Conservation (phyloP, 2,797 vertebrate genomes). For the Brachyrhaphis roseni region DNA sequence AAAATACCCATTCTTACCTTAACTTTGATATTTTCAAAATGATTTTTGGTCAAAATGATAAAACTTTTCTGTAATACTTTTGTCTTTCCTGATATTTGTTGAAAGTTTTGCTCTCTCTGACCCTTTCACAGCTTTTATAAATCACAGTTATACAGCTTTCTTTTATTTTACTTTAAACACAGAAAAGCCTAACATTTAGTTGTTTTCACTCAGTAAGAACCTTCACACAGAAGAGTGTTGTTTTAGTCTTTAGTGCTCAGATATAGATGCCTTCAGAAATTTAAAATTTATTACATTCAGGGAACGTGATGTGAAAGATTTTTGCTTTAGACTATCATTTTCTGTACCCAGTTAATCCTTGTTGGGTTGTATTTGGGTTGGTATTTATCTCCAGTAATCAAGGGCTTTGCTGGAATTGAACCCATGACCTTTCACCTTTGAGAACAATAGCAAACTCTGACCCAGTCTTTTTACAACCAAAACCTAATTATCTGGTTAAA, state of each 20-base stretch:
- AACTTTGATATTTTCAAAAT: not conserved
- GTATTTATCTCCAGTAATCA: not conserved
- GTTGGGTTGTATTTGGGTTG: not conserved
- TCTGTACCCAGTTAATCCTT: not conserved
- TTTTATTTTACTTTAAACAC: not conserved
- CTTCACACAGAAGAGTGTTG: not conserved
- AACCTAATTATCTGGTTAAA: not conserved
- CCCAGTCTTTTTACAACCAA: not conserved
- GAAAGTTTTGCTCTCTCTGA: not conserved
- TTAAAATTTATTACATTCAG: not conserved
- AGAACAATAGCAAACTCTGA: not conserved
- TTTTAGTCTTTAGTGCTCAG: not conserved
- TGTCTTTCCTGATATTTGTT: not conserved
- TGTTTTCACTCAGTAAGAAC: not conserved
- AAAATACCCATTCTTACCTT: not conserved
- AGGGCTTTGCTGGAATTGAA: not conserved
- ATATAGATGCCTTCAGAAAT: not conserved
- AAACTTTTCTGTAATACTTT: not conserved
- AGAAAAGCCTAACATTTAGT: not conserved
- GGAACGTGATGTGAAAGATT: not conserved
- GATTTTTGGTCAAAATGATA: not conserved
- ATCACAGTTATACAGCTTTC: not conserved
- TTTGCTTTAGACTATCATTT: conserved; percentile 1
- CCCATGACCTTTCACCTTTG: not conserved
- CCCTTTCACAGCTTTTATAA: not conserved